A percentile compares a stretch with the other conserved stretches of the same genome.
Conservation (phyloP, 2,888 invertebrate genomes). For the Parnassius apollo region DNA sequence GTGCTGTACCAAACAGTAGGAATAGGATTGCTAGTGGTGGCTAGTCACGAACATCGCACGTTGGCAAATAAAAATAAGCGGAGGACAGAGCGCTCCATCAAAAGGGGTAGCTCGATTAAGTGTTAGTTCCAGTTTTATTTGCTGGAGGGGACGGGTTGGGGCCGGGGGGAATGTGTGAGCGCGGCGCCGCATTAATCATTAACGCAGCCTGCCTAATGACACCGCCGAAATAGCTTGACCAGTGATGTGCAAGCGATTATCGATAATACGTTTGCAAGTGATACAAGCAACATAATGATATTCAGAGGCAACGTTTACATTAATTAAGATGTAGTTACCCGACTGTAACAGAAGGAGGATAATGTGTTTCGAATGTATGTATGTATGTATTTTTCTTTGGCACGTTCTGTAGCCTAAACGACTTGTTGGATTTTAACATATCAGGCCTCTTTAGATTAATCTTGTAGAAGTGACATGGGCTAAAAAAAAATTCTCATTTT, state of each 20-base stretch:
- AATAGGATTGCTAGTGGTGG: slow-evolving; percentile 42
- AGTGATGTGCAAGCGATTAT: slow-evolving; percentile 52
- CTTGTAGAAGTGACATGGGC: too few species aligned
- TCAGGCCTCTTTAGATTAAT: too few species aligned
- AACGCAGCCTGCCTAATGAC: slow-evolving; percentile 79
- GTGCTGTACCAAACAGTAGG: slow-evolving; percentile 52
- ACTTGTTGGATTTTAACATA: too few species aligned
- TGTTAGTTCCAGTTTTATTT: slow-evolving; percentile 76
- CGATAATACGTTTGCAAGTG: slow-evolving; percentile 40
- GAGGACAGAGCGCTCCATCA: slow-evolving; percentile 69
- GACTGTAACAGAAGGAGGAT: too few species aligned
- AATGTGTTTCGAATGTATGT: too few species aligned
- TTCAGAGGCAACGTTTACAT: too few species aligned
- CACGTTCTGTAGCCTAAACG: too few species aligned
- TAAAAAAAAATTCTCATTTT: too few species aligned
- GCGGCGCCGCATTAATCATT: slow-evolving; percentile 80
- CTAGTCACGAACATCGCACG: slow-evolving; percentile 51
- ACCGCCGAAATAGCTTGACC: slow-evolving; percentile 70
- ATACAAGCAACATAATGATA: too few species aligned
- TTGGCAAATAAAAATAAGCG: slow-evolving; percentile 61
- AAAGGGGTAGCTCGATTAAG: slow-evolving; percentile 79
- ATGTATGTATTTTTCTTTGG: too few species aligned
- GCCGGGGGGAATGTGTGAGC: slow-evolving; percentile 56
- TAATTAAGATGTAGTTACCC: too few species aligned
- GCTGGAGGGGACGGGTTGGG: slow-evolving; percentile 42